phyloP scores from a whole-genome alignment of 2,797 vertebrate species.

The Syngnathus rostellatus region DNA sequence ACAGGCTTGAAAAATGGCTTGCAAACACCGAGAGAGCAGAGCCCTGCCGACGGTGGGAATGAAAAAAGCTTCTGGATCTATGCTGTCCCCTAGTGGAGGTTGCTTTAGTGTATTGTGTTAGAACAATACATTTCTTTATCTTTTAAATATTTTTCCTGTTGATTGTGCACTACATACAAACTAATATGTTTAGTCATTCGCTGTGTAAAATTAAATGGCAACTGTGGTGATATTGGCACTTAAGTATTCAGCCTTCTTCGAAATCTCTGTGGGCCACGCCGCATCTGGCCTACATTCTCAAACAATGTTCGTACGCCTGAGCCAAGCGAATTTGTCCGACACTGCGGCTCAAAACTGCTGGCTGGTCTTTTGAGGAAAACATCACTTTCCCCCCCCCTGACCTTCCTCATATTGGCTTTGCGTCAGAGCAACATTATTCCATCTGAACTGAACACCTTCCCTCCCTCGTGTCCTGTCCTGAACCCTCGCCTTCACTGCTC shows the following conservation, averaged over 20 bases:
- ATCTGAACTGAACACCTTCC: background rate
- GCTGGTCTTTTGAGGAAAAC: background rate
- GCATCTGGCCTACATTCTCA: too few relatives aligned
- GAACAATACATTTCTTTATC: background rate
- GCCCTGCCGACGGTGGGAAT: constrained; percentile 16
- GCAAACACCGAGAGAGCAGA: constrained; percentile 35
- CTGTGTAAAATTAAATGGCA: background rate
- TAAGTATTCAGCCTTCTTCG: too few relatives aligned
- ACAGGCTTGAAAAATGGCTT: constrained; percentile 64
- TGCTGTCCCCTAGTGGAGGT: constrained; percentile 83
- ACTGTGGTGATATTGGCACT: constrained; percentile 1
- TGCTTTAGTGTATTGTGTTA: background rate
- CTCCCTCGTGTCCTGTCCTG: background rate
- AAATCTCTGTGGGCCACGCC: too few relatives aligned
- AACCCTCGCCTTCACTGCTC: background rate
- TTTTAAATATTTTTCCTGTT: background rate
- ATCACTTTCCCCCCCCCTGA: background rate
- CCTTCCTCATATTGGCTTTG: background rate
- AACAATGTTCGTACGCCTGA: too few relatives aligned
- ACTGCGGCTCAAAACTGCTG: background rate
- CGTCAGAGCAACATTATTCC: background rate
- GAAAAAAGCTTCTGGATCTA: constrained; percentile 65
- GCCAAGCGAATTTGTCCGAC: too few relatives aligned
- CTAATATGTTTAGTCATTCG: constrained; percentile 1
- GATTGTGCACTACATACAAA: background rate